These are phyloP conservation scores for Lutra lutra DNA, from an alignment of 2,797 vertebrate species.

Conservation along the genomic window DNA sequence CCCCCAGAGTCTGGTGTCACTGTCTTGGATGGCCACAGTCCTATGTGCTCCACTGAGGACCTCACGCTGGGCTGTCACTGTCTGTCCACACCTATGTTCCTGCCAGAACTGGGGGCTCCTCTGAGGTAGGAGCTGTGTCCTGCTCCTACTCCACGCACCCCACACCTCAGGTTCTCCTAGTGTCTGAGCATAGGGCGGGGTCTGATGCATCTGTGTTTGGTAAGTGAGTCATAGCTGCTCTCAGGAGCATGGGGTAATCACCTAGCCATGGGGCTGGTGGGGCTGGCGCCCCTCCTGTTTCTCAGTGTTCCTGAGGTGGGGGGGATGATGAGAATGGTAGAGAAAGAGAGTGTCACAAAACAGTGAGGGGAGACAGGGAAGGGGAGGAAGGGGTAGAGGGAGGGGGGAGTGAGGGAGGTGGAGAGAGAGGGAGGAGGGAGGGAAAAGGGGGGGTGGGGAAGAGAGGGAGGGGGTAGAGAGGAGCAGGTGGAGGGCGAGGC, in stretches of 20 bases:
- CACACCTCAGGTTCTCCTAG: background rate
- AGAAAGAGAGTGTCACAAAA: background rate
- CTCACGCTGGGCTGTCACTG: rapidly evolving
- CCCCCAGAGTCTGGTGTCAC: background rate
- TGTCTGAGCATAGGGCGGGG: background rate
- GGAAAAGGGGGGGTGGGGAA: background rate
- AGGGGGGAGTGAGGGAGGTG: too few species aligned
- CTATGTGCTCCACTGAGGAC: background rate
- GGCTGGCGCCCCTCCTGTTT: background rate
- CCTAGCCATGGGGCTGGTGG: background rate
- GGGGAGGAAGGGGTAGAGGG: background rate
- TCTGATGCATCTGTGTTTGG: background rate
- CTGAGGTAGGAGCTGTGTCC: background rate
- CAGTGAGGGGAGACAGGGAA: background rate
- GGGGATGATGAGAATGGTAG: background rate
- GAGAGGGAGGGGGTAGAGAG: background rate
- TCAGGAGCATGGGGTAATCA: background rate
- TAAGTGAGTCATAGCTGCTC: background rate
- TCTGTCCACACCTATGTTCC: background rate
- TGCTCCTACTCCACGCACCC: background rate
- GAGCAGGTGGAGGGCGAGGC: too few species aligned
- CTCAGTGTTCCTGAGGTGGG: background rate
- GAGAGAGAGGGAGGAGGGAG: too few species aligned
- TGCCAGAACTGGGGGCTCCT: background rate
- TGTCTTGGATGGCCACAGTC: background rate